These are phyloP conservation scores for Sylvilagus floridanus DNA, from an alignment of 2,797 vertebrate genomes.

Conservation along the genomic window DNA sequence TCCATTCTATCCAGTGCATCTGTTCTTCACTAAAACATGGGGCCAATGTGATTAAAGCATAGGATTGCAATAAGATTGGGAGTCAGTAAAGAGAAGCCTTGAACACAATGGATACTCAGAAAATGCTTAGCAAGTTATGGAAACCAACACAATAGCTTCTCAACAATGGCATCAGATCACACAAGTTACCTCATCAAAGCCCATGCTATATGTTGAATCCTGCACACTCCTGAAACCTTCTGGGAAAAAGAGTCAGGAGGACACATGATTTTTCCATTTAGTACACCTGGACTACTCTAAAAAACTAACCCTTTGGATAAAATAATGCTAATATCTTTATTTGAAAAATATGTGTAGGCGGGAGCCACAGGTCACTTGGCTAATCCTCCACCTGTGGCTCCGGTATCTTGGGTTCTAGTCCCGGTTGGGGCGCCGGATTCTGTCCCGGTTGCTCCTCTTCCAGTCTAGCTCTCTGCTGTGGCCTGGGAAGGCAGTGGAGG, in stretches of 20 bases:
- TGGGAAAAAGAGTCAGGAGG: too few relatives aligned
- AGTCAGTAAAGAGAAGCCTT: background rate
- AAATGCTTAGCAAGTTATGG: background rate
- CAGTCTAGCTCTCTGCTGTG: too few relatives aligned
- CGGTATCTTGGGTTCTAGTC: too few relatives aligned
- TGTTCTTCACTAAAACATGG: background rate
- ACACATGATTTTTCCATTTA: background rate
- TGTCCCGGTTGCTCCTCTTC: too few relatives aligned
- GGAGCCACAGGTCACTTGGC: background rate
- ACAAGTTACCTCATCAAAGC: background rate
- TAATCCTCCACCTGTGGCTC: too few relatives aligned
- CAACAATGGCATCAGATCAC: background rate
- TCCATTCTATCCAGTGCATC: background rate
- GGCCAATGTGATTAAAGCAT: background rate
- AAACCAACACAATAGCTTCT: background rate
- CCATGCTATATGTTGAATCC: fast-evolving
- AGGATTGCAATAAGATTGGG: background rate
- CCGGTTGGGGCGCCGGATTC: too few relatives aligned
- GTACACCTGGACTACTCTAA: background rate
- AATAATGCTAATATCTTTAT: background rate
- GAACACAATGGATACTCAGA: fast-evolving
- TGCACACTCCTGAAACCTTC: background rate
- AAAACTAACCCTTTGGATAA: background rate
- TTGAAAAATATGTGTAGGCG: too few relatives aligned
- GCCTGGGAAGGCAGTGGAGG: too few relatives aligned